phyloP scores from a whole-genome alignment of 2,797 vertebrate species.

The Scolopax rusticola region DNA sequence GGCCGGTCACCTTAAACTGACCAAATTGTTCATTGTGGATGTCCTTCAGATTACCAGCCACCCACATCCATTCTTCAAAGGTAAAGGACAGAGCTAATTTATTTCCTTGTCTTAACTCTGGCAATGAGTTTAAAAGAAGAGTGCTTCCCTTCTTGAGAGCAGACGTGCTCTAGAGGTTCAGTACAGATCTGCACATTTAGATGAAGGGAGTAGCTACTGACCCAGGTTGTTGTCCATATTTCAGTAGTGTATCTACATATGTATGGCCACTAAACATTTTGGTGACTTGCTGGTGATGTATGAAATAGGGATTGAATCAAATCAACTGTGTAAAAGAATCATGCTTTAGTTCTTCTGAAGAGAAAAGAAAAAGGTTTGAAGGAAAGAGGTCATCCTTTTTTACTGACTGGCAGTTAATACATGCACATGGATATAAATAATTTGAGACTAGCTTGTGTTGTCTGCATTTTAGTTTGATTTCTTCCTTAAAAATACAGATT shows the following conservation, averaged over 20 bases:
- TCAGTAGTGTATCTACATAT: background rate
- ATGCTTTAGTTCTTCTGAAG: background rate
- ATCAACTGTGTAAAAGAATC: background rate
- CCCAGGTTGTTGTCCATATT: background rate
- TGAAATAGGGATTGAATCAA: background rate
- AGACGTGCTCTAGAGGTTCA: background rate
- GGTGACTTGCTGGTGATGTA: background rate
- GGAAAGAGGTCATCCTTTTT: background rate
- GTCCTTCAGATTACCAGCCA: background rate
- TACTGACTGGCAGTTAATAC: background rate
- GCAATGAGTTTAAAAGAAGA: background rate
- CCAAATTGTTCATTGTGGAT: background rate
- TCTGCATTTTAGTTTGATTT: background rate
- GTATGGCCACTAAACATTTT: background rate
- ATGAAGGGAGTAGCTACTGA: background rate
- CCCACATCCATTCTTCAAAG: background rate
- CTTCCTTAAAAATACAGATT: slow-evolving; percentile 4
- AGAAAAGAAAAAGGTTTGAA: background rate
- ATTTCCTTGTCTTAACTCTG: background rate
- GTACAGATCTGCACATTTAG: background rate
- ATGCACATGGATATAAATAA: background rate
- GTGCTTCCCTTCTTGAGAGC: background rate
- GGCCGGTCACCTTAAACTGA: slow-evolving; percentile 21
- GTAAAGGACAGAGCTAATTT: background rate
- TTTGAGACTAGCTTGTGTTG: background rate